Base-by-base conservation (phyloP, 2,888 invertebrate species). In the Mystacides longicornis region DNA sequence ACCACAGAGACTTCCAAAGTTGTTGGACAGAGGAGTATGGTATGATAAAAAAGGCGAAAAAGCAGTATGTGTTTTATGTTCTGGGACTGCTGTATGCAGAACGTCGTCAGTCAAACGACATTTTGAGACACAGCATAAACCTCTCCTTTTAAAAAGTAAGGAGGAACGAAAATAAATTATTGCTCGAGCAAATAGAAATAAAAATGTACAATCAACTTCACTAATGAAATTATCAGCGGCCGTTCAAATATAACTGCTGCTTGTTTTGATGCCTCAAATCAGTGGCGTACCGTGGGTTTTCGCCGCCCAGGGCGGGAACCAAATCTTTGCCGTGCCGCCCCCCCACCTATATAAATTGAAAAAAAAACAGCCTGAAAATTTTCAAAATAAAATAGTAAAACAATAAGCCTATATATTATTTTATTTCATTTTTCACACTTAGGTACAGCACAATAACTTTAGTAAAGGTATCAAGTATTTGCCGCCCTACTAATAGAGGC, bases 61-160 rank as follows among this genome's bases (percentile, higher is more conserved):
- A 57, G 57, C 51, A 23, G 42, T 56, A 16, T 58, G 53, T 4
- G 51, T 56, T 58, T 58, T 56, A 58, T 55, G 53, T 56, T 61
- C 62, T 57, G 55, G 55, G 55, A 58, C 60, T 59, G 62, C 60
- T 53, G 60, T 61, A 62, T 59, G 58, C 56, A 60, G 61, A 62
- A 63, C 62, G 54, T 62, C 54, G 56, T 61, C 60, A 52, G 59
- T 63, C 20, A 56, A 60, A 59, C 47, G 60, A 52, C 62, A 62
- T 63, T 63, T 54, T 62, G 59, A 60, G 57, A 63, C 59, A 61
- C 62, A 62, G 58, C 59, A 59, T 47, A n/a, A n/a, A n/a, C n/a
- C n/a, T n/a, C n/a, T n/a, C n/a, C n/a, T n/a, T n/a, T n/a, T n/a
- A n/a, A n/a, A n/a, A n/a, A n/a, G n/a, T n/a, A n/a, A n/a, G n/a